These are phyloP conservation scores for Craterocephalus amniculus DNA, from an alignment of 2,797 vertebrate species.

Conservation along the genomic window DNA sequence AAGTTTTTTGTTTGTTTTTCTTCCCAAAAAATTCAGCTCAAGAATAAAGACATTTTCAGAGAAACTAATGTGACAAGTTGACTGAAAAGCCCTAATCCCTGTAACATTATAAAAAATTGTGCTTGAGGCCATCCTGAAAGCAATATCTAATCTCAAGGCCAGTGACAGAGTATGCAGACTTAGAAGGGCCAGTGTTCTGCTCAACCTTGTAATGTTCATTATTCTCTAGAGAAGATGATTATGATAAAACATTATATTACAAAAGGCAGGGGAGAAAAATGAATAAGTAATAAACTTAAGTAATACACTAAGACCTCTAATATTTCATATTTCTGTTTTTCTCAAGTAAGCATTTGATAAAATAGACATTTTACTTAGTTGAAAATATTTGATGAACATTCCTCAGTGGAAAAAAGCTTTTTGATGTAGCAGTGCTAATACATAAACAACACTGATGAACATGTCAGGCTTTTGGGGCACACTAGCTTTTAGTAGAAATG, in stretches of 20 bases:
- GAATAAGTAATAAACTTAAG: constrained; percentile 79
- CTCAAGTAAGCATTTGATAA: constrained; percentile 78
- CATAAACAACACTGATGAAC: constrained; percentile 96
- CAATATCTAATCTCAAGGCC: not conserved
- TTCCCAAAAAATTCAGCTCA: too few relatives aligned
- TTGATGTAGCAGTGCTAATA: constrained; percentile 98
- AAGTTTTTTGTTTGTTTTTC: not conserved
- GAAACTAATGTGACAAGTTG: not conserved
- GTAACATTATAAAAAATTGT: constrained; percentile 6
- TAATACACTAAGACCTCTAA: constrained; percentile 75
- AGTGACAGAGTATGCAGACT: not conserved
- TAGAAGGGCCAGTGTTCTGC: constrained; percentile 34
- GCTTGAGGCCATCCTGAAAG: constrained; percentile 25
- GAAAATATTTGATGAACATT: constrained; percentile 95
- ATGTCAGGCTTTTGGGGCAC: constrained; percentile 96
- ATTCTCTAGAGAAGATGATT: constrained; percentile 38
- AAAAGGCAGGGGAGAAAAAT: constrained; percentile 69
- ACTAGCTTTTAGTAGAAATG: constrained; percentile 93
- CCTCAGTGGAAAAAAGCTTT: constrained; percentile 96
- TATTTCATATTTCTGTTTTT: constrained; percentile 74
- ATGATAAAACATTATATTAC: constrained; percentile 73
- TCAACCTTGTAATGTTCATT: constrained; percentile 58
- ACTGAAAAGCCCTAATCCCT: not conserved
- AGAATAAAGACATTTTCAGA: too few relatives aligned
- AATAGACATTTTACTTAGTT: constrained; percentile 88